Evolutionary conservation across 2,888 invertebrate genomes (phyloP).

Genomic region (Caenorhabditis sp.): DNA sequence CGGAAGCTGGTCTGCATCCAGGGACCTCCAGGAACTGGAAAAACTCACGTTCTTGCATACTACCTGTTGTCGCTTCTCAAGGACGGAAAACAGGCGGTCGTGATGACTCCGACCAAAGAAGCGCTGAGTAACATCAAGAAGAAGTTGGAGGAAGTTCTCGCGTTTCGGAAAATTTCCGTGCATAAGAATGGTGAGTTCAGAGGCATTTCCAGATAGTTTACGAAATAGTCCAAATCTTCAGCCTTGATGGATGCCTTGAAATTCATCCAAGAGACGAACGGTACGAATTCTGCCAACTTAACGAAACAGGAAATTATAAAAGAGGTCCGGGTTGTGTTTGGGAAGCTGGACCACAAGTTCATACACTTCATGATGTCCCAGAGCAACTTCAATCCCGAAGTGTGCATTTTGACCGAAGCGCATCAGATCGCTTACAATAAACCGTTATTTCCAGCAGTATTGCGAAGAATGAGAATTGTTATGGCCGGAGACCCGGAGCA

Average conservation of each 20-base stretch:
- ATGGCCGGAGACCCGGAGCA: conserved; percentile 49
- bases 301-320: neutral
- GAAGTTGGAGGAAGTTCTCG: neutral
- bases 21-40: conserved; percentile 57
- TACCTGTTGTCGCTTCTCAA: neutral
- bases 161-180: neutral
- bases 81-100: neutral
- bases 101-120: conserved; percentile 35
- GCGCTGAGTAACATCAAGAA: conserved; percentile 19
- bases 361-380: no score
- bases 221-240: conserved; percentile 1
- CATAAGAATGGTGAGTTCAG: conserved; percentile 15
- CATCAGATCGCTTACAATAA: conserved; percentile 9
- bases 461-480: conserved; percentile 28
- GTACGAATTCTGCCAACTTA: neutral
- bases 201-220: neutral
- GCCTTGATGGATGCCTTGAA: conserved; percentile 9
- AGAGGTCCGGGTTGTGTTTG: no score
- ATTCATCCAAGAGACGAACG: neutral
- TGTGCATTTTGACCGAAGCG: no score
- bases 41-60: neutral
- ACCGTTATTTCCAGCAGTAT: no score
- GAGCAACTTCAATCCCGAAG: no score
- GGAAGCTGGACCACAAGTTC: no score
- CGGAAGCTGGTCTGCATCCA: conserved; percentile 36